Base-by-base conservation (phyloP, 2,113 vertebrate genomes). In the Athene noctua region DNA sequence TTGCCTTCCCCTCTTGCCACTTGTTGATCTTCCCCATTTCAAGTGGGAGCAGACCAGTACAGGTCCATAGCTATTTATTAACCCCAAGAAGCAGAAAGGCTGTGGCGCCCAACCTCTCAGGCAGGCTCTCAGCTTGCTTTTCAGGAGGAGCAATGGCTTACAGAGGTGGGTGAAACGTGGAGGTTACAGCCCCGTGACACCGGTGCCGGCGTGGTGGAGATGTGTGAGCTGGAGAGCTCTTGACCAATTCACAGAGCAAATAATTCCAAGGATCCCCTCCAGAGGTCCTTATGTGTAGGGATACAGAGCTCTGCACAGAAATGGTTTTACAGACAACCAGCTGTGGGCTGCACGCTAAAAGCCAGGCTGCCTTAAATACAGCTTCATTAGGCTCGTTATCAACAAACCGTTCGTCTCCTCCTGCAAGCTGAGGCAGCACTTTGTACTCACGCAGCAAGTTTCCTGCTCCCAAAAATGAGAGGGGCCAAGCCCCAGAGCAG, bases 311-410 rank as follows among this genome's bases (percentile, higher is more conserved):
- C 67, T 86, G 77, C 62, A 36, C 7, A 17, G 77, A 89, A 86
- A 85, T 38, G 18, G 34, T 40, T 68, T 81, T 84, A 55, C 73
- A 87, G 91, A 26, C 62, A 84, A 32, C 40, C 84, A 95, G 86
- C 92, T 95, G 95, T 44, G 58, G 91, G 49, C 58, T 89, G 88
- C 40, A 47, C 9, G 25, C 49, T 79, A 49, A 70, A 78, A 42
- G 27, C 81, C 40, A 21, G 40, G 77, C 92, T 96, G 94, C 84
- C 70, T 96, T 91, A 94, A 91, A 91, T 79, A 77, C 66, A 68
- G 80, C 80, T 91, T 92, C 83, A 82, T 96, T 86, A 96, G 83
- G 74, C 73, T 92, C 4, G 0, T 95, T 94, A 87, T 84, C 89
- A 96, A 72, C 74, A 95, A 95, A 36, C 49, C 80, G 44, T 88